A percentile compares a stretch with the other conserved stretches of the same genome.
These are phyloP conservation scores for Lepus timidus DNA, from an alignment of 2,113 vertebrate species.

Conservation along the genomic window DNA sequence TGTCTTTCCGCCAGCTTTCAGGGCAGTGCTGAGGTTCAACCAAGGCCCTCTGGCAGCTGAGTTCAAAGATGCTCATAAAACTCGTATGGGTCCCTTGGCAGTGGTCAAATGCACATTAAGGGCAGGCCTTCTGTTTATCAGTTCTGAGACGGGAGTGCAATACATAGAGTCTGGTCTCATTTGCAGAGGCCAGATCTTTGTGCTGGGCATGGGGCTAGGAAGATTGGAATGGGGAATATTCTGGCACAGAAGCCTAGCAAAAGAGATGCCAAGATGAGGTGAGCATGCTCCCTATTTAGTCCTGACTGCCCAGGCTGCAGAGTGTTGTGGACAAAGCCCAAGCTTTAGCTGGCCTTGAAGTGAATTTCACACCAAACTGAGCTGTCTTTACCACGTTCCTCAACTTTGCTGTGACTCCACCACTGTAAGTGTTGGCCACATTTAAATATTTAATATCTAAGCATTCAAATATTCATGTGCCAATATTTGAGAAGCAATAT, in stretches of 20 bases:
- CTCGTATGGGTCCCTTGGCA: not conserved
- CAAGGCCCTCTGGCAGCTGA: not conserved
- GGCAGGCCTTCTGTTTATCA: not conserved
- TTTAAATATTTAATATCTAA: no score
- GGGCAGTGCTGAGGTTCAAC: not conserved
- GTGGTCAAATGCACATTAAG: not conserved
- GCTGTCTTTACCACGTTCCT: not conserved
- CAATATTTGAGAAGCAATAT: no score
- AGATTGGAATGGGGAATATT: not conserved
- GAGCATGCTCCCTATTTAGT: not conserved
- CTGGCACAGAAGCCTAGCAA: not conserved
- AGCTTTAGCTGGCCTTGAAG: not conserved
- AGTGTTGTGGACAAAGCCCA: not conserved
- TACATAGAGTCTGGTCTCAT: not conserved
- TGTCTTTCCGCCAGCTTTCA: not conserved
- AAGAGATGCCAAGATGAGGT: not conserved
- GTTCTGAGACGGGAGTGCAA: not conserved
- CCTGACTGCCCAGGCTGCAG: accelerated
- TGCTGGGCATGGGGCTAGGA: not conserved
- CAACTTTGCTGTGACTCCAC: not conserved
- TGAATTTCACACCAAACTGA: not conserved
- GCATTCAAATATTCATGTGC: no score
- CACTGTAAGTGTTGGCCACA: no score
- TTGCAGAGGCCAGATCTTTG: not conserved
- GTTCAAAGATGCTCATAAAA: not conserved